Conservation (phyloP, 2,888 invertebrate species). For the Oligia latruncula region DNA sequence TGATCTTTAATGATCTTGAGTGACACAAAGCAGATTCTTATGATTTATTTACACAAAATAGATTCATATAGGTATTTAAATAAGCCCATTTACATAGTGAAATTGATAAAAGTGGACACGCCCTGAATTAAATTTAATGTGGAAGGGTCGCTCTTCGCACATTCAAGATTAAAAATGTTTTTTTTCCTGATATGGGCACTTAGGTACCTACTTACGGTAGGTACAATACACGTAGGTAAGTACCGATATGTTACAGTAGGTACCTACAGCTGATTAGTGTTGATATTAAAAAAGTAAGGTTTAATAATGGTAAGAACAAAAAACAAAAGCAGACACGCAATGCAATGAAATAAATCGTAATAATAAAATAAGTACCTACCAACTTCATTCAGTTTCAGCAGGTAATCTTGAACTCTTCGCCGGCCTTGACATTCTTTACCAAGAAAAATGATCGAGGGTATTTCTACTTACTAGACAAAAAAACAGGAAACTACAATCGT, state of each 20-base stretch:
- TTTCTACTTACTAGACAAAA: constrained; percentile 49
- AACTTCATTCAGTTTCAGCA: not conserved
- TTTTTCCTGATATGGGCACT: no score
- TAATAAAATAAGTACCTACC: not conserved
- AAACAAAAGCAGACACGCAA: not conserved
- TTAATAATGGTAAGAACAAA: not conserved
- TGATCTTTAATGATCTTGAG: not conserved
- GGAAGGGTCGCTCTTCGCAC: not conserved
- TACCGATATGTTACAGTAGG: not conserved
- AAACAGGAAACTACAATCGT: constrained; percentile 54
- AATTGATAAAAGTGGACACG: constrained; percentile 7
- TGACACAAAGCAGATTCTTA: not conserved
- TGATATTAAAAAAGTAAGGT: not conserved
- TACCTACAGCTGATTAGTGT: not conserved
- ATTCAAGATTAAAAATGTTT: not conserved
- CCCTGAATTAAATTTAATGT: constrained; percentile 18
- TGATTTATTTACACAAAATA: not conserved
- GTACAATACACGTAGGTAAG: not conserved
- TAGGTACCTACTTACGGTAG: not conserved
- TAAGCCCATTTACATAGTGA: not conserved
- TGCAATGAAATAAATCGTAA: not conserved
- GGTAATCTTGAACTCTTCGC: constrained; percentile 21
- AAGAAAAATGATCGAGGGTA: constrained; percentile 45
- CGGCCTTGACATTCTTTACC: constrained; percentile 50
- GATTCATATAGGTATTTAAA: no score